Evolutionary conservation across 2,888 invertebrate genomes (phyloP), one percentile per base, ranked within the genome.

Genomic region (Drosophila anomelani): DNA sequence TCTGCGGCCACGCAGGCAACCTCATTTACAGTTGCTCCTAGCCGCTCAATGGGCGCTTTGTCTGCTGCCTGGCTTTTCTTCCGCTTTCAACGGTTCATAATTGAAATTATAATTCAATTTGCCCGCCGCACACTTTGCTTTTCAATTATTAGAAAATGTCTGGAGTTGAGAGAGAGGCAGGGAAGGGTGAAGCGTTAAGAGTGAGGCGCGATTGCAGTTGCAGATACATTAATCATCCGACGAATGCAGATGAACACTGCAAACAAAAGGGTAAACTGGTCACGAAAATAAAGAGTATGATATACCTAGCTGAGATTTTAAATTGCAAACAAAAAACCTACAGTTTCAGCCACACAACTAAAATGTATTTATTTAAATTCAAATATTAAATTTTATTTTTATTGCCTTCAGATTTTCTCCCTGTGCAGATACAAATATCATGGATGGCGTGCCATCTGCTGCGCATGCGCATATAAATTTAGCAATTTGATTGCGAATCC

Each of bases 71-170:
- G 47, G 79, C 72, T 80, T 83, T 87, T 85, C 89, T 85, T 85
- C 85, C 85, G 84, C 84, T 86, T 81, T 82, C 87, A 89, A 85
- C 85, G 80, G 89, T 85, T 81, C 85, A 85, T 89, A 85, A 89
- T 89, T 85, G 87, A 85, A 88, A 87, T 89, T 85, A 81, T 85
- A 87, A 85, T 85, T 87, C 88, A 85, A 89, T 89, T 85, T 69
- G 46, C 56, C 54, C 43, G 55, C 54, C 47, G 58, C 68, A 76
- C 88, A 82, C 86, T 84, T 88, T 77, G 77, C 78, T 89, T 85
- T 89, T 89, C 88, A 87, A 87, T 89, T 85, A 89, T 81, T 89
- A 78, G 89, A 88, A 86, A 88, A 85, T 83, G 74, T 80, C 78
- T 68, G 76, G 47, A 58, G 89, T 78, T 81, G 78, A 83, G 76